Conservation (phyloP, 2,888 invertebrate genomes). For the Tanypteryx hageni region DNA sequence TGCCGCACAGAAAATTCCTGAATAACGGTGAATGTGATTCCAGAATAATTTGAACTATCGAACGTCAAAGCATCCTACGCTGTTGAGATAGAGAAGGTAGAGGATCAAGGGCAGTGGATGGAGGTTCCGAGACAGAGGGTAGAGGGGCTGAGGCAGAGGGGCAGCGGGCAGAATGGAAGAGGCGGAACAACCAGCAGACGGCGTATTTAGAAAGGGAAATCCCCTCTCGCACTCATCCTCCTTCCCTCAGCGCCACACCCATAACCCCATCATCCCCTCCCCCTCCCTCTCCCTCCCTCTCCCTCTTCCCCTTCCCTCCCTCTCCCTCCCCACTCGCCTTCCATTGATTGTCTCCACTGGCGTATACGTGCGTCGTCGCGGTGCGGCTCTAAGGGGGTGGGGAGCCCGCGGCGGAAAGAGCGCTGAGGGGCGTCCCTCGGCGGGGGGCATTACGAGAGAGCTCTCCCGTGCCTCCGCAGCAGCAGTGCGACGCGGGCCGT, state of each 20-base stretch:
- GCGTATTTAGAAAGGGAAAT: background rate
- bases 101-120: too few relatives aligned
- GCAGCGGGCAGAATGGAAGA: background rate
- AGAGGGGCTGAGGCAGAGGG: background rate
- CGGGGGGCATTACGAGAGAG: background rate
- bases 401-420: background rate
- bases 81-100: too few relatives aligned
- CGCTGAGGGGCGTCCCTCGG: background rate
- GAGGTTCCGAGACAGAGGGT: too few relatives aligned
- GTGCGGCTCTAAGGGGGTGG: background rate
- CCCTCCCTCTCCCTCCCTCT: background rate
- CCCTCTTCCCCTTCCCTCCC: constrained; percentile 2
- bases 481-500: background rate
- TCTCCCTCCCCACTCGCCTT: background rate
- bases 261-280: background rate
- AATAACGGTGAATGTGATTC: too few relatives aligned
- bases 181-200: background rate
- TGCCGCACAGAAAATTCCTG: too few relatives aligned
- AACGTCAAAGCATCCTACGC: too few relatives aligned
- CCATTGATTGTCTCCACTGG: constrained; percentile 53
- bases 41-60: too few relatives aligned
- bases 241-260: background rate
- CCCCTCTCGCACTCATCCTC: background rate
- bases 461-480: background rate
- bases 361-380: background rate